A percentile compares a stretch with the other conserved stretches of the same genome.
phyloP scores from a whole-genome alignment of 2,797 vertebrate genomes.

The Sebastes nivosus region DNA sequence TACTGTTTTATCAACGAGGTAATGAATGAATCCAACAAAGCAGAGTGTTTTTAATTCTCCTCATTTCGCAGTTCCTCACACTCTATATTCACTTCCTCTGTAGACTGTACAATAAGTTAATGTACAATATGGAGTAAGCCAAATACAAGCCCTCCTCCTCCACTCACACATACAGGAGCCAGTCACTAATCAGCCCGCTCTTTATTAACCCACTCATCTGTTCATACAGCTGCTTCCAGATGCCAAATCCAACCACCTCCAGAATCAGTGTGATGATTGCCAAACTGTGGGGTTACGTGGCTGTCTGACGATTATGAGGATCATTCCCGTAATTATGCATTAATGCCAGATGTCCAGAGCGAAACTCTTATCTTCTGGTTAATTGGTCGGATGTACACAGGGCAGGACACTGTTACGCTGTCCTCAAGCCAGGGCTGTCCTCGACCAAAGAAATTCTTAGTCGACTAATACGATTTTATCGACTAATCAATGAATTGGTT shows the following conservation, averaged over 20 bases:
- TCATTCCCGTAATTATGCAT: constrained; percentile 25
- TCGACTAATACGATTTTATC: neutral
- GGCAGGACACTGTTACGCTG: neutral
- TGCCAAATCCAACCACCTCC: constrained; percentile 11
- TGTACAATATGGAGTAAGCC: neutral
- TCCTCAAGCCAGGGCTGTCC: neutral
- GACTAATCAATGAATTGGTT: neutral
- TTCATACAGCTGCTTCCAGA: constrained; percentile 29
- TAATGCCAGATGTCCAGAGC: constrained; percentile 36
- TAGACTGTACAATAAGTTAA: neutral
- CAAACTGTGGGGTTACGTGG: neutral
- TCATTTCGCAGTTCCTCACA: neutral
- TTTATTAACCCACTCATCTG: constrained; percentile 31
- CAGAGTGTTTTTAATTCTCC: neutral
- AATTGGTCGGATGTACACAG: neutral
- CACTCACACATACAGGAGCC: neutral
- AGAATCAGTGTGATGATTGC: constrained; percentile 15
- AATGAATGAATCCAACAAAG: neutral
- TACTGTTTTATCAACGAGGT: constrained; percentile 8
- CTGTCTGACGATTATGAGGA: constrained; percentile 8
- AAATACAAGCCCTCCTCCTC: neutral
- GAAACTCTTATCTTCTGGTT: neutral
- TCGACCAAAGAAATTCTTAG: neutral
- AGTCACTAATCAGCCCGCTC: neutral
- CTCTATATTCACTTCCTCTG: neutral